Conservation (phyloP, 2,888 invertebrate genomes). For the Cephus sareptanus region DNA sequence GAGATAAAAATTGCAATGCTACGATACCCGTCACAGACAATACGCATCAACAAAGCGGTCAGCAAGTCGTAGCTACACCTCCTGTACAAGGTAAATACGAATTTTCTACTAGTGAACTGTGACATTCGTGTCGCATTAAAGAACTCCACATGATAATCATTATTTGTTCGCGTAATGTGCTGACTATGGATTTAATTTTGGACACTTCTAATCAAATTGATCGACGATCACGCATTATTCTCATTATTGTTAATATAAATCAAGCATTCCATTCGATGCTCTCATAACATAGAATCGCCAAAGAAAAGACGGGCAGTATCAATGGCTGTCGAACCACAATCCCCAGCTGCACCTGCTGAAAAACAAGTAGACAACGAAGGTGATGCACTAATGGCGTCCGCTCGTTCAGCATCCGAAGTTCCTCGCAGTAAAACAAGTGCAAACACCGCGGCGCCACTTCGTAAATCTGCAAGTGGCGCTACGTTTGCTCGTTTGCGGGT, state of each 20-base stretch:
- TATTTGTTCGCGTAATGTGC: background rate
- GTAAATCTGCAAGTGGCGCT: conserved; percentile 69
- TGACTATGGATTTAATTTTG: background rate
- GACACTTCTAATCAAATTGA: background rate
- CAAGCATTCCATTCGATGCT: background rate
- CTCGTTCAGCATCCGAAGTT: conserved; percentile 67
- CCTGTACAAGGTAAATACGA: conserved; percentile 50
- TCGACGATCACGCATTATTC: background rate
- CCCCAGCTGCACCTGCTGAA: conserved; percentile 51
- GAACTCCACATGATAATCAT: background rate
- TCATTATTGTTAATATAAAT: background rate
- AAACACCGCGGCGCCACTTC: conserved; percentile 50
- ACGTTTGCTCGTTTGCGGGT: conserved; percentile 81
- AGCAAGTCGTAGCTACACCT: conserved; percentile 49
- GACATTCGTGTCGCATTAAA: no score
- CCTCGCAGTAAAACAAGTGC: conserved; percentile 51
- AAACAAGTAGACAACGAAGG: conserved; percentile 75
- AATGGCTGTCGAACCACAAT: conserved; percentile 65
- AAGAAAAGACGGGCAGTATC: conserved; percentile 67
- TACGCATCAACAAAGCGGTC: conserved; percentile 52
- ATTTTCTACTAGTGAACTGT: background rate
- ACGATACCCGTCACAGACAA: conserved; percentile 68
- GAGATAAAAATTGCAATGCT: conserved; percentile 78
- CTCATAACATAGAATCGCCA: conserved; percentile 59
- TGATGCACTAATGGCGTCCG: conserved; percentile 71